Percentiles rank a stretch among this genome's conserved stretches.
phyloP scores from a whole-genome alignment of 2,888 invertebrate genomes.

The Tachina grossa region DNA sequence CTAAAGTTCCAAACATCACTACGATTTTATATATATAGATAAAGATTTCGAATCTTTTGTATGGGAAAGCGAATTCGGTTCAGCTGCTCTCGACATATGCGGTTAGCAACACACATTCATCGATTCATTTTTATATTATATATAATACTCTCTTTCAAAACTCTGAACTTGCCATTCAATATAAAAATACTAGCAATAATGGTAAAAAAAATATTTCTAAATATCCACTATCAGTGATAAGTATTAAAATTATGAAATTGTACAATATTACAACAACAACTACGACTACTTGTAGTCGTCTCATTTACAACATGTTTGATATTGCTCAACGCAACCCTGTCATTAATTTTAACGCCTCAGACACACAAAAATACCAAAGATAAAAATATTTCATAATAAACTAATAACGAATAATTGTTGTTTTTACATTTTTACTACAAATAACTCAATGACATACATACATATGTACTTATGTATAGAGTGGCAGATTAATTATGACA shows the following conservation, averaged over 20 bases:
- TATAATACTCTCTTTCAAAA: conserved; percentile 4
- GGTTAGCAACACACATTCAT: no score
- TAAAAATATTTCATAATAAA: conserved; percentile 28
- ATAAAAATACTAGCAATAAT: background rate
- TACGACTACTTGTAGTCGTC: background rate
- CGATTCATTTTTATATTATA: no score
- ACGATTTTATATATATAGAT: no score
- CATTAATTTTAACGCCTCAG: conserved; percentile 1
- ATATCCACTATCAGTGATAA: conserved; percentile 11
- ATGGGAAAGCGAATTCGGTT: no score
- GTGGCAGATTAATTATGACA: conserved; percentile 28
- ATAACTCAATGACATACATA: background rate
- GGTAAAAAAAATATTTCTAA: background rate
- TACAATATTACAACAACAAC: no score
- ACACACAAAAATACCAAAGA: background rate
- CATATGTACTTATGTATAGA: background rate
- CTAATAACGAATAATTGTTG: background rate
- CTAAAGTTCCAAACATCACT: no score
- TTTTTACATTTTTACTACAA: background rate
- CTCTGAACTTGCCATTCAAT: background rate
- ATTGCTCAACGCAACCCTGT: conserved; percentile 5
- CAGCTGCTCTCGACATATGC: no score
- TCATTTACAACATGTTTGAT: conserved; percentile 27
- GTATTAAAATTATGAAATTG: conserved; percentile 3
- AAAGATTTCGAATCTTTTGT: no score